Percentiles rank a stretch among this genome's conserved stretches.
These are phyloP conservation scores for Formica exsecta DNA, from an alignment of 1,140 invertebrate species.

Conservation along the genomic window DNA sequence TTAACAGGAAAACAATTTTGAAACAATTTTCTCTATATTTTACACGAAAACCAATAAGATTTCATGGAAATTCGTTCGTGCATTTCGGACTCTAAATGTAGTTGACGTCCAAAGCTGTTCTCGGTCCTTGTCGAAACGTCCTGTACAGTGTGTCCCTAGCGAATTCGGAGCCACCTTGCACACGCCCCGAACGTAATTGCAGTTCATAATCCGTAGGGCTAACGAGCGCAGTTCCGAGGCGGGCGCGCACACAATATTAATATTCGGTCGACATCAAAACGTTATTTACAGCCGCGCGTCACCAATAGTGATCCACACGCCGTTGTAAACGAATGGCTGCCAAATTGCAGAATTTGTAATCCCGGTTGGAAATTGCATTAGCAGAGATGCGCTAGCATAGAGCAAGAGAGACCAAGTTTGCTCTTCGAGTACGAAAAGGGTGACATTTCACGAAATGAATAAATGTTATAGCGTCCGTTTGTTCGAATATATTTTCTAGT, in stretches of 20 bases:
- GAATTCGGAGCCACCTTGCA: conserved; percentile 51
- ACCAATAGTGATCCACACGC: conserved; percentile 35
- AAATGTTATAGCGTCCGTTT: conserved; percentile 54
- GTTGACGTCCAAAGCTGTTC: conserved; percentile 35
- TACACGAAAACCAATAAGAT: conserved; percentile 14
- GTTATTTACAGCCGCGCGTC: conserved; percentile 44
- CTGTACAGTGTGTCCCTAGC: conserved; percentile 23
- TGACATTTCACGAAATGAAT: conserved; percentile 58
- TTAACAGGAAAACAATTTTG: neutral
- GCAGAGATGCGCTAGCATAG: conserved; percentile 41
- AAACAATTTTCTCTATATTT: neutral
- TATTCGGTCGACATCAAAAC: conserved; percentile 55
- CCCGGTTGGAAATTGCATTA: conserved; percentile 67
- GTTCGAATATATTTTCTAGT: conserved; percentile 1
- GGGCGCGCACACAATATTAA: conserved; percentile 41
- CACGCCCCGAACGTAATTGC: conserved; percentile 48
- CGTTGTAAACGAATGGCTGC: conserved; percentile 44
- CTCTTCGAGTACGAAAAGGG: conserved; percentile 40
- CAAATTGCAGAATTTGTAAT: conserved; percentile 59
- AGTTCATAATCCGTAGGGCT: conserved; percentile 60
- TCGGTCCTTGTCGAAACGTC: conserved; percentile 33
- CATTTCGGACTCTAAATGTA: conserved; percentile 43
- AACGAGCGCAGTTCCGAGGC: conserved; percentile 53
- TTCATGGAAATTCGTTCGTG: conserved; percentile 16
- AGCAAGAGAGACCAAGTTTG: conserved; percentile 61